phyloP scores from a whole-genome alignment of 1,140 invertebrate genomes.

The Saccostrea glomerata region DNA sequence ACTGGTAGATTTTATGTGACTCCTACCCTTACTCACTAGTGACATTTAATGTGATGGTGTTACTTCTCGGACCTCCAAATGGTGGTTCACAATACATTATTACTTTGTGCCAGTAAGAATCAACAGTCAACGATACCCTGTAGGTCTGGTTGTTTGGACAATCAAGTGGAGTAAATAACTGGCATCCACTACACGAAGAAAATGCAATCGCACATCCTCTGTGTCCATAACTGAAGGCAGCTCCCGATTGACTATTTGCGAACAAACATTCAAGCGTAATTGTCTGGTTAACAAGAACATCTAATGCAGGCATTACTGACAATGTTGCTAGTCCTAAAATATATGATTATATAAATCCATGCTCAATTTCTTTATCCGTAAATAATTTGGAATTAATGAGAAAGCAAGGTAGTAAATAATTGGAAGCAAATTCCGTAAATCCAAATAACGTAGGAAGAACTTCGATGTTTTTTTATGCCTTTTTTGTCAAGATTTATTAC shows the following conservation, averaged over 20 bases:
- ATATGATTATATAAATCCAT: too few relatives aligned
- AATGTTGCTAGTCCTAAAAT: too few relatives aligned
- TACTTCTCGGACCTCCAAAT: neutral
- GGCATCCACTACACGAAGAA: neutral
- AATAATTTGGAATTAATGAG: too few relatives aligned
- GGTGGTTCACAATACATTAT: neutral
- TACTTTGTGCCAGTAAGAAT: neutral
- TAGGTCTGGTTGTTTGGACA: conserved; percentile 18
- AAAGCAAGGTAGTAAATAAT: too few relatives aligned
- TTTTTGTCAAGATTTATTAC: too few relatives aligned
- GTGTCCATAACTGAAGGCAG: neutral
- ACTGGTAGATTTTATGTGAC: too few relatives aligned
- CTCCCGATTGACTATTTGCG: neutral
- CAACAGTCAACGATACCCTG: neutral
- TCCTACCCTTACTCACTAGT: neutral
- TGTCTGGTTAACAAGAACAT: neutral
- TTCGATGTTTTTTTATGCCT: too few relatives aligned
- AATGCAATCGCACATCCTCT: neutral
- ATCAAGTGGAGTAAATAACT: neutral
- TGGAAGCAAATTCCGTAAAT: too few relatives aligned
- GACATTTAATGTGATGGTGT: neutral
- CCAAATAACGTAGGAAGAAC: too few relatives aligned
- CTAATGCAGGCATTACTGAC: neutral
- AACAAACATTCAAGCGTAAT: neutral
- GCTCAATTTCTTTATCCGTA: too few relatives aligned